These are phyloP conservation scores for Amniataba percoides DNA, from an alignment of 2,797 vertebrate genomes.

Conservation along the genomic window DNA sequence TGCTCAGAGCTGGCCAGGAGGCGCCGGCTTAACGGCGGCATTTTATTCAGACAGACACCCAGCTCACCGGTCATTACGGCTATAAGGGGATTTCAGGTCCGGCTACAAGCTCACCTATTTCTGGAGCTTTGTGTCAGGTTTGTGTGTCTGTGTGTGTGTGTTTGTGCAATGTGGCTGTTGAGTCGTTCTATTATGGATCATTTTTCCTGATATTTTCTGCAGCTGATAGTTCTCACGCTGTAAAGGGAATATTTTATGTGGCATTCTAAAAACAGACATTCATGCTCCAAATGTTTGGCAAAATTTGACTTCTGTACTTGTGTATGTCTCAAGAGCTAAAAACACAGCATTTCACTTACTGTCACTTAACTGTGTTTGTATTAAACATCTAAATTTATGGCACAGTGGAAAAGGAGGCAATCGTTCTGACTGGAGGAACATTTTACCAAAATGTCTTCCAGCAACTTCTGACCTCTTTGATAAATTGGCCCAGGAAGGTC, in stretches of 20 bases:
- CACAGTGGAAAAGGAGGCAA: too few species aligned
- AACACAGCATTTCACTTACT: not conserved
- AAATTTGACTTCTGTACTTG: too few species aligned
- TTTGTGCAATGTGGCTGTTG: not conserved
- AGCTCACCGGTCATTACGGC: conserved; percentile 60
- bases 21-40: conserved; percentile 59
- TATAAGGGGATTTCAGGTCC: conserved; percentile 63
- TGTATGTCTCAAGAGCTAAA: not conserved
- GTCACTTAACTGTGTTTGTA: not conserved
- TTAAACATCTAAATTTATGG: not conserved
- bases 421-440: not conserved
- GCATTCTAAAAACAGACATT: not conserved
- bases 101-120: conserved; percentile 54
- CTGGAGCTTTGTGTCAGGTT: conserved; percentile 36
- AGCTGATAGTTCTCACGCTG: not conserved
- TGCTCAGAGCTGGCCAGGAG: conserved; percentile 52
- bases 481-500: not conserved
- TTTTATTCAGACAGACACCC: conserved; percentile 71
- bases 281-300: too few species aligned
- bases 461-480: not conserved
- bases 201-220: not conserved
- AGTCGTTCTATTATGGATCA: not conserved
- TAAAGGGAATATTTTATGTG: not conserved
- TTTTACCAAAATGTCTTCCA: not conserved
- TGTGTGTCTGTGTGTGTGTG: conserved; percentile 1